phyloP scores from a whole-genome alignment of 2,113 vertebrate genomes.

The Cyanoliseus patagonus region DNA sequence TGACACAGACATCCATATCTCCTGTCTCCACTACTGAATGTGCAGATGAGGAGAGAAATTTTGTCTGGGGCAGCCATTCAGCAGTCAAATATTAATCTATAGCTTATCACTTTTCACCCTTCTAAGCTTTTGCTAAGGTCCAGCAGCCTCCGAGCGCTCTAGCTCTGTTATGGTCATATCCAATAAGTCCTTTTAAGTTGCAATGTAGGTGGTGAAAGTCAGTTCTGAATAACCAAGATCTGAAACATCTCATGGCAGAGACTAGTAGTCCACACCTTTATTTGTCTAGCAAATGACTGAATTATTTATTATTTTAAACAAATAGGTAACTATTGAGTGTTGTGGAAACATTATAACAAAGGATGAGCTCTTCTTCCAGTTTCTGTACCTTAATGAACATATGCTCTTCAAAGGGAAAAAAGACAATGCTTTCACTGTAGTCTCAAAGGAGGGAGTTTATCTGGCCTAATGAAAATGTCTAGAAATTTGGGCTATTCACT shows the following conservation, averaged over 20 bases:
- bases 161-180: not conserved
- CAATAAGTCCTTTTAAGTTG: not conserved
- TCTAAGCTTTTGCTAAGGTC: not conserved
- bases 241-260: not conserved
- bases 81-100: not conserved
- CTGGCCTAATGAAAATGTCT: not conserved
- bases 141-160: not conserved
- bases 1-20: not conserved
- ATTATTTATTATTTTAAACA: not conserved
- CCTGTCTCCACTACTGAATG: not conserved
- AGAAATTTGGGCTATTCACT: not conserved
- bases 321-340: not conserved
- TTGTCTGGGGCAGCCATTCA: not conserved
- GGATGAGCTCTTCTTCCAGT: not conserved
- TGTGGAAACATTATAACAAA: not conserved
- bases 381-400: slow-evolving; percentile 14
- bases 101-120: not conserved
- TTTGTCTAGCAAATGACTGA: not conserved
- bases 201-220: not conserved
- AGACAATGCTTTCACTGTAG: not conserved
- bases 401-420: not conserved
- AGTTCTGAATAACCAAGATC: not conserved
- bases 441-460: not conserved
- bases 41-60: not conserved
- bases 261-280: not conserved